Conservation (phyloP, 1,140 invertebrate genomes). For the Drosophila mauritiana region DNA sequence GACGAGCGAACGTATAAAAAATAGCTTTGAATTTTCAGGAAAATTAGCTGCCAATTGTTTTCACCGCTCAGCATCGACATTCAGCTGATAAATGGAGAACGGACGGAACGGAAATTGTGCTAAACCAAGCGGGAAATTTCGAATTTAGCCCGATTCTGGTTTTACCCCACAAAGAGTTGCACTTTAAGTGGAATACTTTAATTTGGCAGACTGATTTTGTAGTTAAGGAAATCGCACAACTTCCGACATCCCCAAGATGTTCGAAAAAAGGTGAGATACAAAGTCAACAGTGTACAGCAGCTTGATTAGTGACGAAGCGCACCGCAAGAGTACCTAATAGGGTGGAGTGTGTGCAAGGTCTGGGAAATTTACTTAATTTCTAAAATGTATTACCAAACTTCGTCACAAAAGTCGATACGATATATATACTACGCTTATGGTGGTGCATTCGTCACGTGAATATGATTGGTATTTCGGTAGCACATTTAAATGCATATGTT, state of each 20-base stretch:
- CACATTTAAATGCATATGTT: constrained; percentile 29
- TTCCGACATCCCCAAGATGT: constrained; percentile 41
- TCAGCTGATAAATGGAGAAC: constrained; percentile 67
- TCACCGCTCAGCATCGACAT: constrained; percentile 66
- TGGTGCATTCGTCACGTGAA: too few species aligned
- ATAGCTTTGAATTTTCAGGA: constrained; percentile 72
- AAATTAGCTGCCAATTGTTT: constrained; percentile 82
- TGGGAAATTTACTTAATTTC: too few species aligned
- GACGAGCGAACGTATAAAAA: constrained; percentile 53
- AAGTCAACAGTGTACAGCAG: not conserved
- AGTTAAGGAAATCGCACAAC: constrained; percentile 73
- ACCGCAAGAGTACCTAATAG: too few species aligned
- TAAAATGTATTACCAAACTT: too few species aligned
- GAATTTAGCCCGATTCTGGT: constrained; percentile 7
- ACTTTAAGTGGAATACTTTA: constrained; percentile 53
- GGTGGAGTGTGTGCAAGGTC: too few species aligned
- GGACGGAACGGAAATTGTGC: constrained; percentile 69
- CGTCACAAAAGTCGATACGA: too few species aligned
- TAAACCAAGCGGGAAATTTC: constrained; percentile 76
- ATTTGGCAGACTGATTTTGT: constrained; percentile 44
- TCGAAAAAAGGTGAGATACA: constrained; percentile 40
- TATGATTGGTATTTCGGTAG: not conserved
- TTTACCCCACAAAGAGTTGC: not conserved
- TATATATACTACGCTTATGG: too few species aligned
- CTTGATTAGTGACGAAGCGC: too few species aligned